phyloP scores from a whole-genome alignment of 2,113 vertebrate species.

The Paralichthys olivaceus region DNA sequence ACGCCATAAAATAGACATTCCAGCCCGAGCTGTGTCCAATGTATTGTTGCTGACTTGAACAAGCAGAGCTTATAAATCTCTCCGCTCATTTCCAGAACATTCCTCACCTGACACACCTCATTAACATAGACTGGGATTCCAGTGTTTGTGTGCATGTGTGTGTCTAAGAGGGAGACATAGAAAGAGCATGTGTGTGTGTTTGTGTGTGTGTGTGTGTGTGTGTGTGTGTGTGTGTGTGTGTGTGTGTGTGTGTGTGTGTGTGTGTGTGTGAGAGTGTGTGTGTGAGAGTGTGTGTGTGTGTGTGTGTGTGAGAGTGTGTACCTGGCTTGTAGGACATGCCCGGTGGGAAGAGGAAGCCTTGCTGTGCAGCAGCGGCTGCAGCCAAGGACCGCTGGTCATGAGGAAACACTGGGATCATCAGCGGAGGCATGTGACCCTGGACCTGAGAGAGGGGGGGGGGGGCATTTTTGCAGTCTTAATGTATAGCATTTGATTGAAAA shows the following conservation, averaged over 20 bases:
- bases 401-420: constrained; percentile 99
- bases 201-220: not conserved
- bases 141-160: constrained; percentile 26
- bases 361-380: constrained; percentile 93
- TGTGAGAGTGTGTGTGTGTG: constrained; percentile 4
- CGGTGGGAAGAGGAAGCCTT: constrained; percentile 95
- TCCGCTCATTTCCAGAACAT: constrained; percentile 69
- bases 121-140: constrained; percentile 59
- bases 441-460: constrained; percentile 82
- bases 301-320: constrained; percentile 58
- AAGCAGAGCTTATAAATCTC: constrained; percentile 74
- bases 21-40: constrained; percentile 57
- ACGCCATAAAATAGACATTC: constrained; percentile 77
- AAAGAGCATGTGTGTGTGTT: not conserved
- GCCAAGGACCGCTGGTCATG: constrained; percentile 96
- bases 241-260: constrained; percentile 14
- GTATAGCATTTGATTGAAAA: not conserved
- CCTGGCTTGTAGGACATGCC: constrained; percentile 98
- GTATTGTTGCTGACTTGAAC: constrained; percentile 76
- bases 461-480: no score
- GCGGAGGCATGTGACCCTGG: constrained; percentile 97
- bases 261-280: not conserved
- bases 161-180: not conserved
- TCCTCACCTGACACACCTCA: constrained; percentile 75
- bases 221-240: constrained; percentile 2